Conservation (phyloP, 2,113 vertebrate species). For the Amblyopsis rosae region DNA sequence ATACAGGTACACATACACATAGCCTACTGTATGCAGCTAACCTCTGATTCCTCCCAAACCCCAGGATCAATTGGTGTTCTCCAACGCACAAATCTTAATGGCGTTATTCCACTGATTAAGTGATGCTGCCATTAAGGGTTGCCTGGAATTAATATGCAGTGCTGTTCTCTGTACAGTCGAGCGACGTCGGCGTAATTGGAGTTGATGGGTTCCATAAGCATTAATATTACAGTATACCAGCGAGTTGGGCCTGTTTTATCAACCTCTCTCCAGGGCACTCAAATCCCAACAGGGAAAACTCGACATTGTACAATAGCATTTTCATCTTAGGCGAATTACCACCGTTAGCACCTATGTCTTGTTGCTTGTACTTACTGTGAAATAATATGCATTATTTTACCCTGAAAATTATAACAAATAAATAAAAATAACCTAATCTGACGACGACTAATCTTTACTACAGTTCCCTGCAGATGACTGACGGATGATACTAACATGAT, state of each 20-base stretch:
- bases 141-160: slow-evolving; percentile 69
- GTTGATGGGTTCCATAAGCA: slow-evolving; percentile 68
- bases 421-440: no score
- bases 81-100: slow-evolving; percentile 56
- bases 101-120: slow-evolving; percentile 70
- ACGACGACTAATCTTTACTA: neutral
- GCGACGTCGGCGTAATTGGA: slow-evolving; percentile 64
- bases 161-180: slow-evolving; percentile 40
- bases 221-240: slow-evolving; percentile 65
- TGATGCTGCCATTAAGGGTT: slow-evolving; percentile 55
- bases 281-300: slow-evolving; percentile 38
- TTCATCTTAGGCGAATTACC: slow-evolving; percentile 13
- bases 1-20: neutral
- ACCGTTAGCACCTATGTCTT: neutral
- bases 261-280: slow-evolving; percentile 32
- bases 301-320: slow-evolving; percentile 15
- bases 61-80: slow-evolving; percentile 65
- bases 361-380: slow-evolving; percentile 2
- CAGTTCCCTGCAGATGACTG: slow-evolving; percentile 10
- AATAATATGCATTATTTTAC: neutral
- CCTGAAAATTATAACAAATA: no score
- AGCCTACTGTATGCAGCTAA: slow-evolving; percentile 34
- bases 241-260: slow-evolving; percentile 38
- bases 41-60: slow-evolving; percentile 51
- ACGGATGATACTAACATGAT: slow-evolving; percentile 10